These are phyloP conservation scores for Allygus modestus DNA, from an alignment of 2,888 invertebrate species.

Conservation along the genomic window DNA sequence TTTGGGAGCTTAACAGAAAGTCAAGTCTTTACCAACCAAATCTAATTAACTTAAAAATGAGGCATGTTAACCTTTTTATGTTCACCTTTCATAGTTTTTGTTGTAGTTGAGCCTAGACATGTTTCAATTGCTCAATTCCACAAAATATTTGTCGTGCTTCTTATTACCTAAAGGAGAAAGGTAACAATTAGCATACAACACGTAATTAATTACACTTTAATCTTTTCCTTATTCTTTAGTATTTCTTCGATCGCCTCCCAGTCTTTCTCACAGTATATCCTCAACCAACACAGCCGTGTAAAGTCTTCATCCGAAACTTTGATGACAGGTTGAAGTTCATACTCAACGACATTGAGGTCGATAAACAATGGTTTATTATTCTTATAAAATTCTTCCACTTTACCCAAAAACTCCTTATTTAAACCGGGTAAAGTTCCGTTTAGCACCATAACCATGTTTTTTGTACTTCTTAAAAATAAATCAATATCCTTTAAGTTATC, in stretches of 20 bases:
- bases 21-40: no score
- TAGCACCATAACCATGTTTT: slow-evolving; percentile 51
- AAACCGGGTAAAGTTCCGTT: slow-evolving; percentile 44
- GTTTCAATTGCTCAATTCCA: no score
- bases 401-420: background rate
- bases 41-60: no score
- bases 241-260: slow-evolving; percentile 32
- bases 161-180: no score
- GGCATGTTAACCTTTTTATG: no score
- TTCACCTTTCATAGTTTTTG: no score
- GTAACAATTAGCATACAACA: no score
- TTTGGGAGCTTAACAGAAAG: no score
- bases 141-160: no score
- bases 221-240: slow-evolving; percentile 22
- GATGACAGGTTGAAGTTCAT: slow-evolving; percentile 39
- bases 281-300: slow-evolving; percentile 17
- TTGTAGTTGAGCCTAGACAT: no score
- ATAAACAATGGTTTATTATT: slow-evolving; percentile 39
- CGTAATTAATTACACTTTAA: slow-evolving; percentile 6
- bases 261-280: slow-evolving; percentile 48
- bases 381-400: slow-evolving; percentile 21
- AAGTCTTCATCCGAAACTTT: slow-evolving; percentile 51
- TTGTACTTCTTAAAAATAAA: slow-evolving; percentile 7
- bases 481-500: slow-evolving; percentile 46
- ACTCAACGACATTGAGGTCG: slow-evolving; percentile 39